These are phyloP conservation scores for Copidosoma aretas DNA, from an alignment of 2,888 invertebrate genomes.

Conservation along the genomic window DNA sequence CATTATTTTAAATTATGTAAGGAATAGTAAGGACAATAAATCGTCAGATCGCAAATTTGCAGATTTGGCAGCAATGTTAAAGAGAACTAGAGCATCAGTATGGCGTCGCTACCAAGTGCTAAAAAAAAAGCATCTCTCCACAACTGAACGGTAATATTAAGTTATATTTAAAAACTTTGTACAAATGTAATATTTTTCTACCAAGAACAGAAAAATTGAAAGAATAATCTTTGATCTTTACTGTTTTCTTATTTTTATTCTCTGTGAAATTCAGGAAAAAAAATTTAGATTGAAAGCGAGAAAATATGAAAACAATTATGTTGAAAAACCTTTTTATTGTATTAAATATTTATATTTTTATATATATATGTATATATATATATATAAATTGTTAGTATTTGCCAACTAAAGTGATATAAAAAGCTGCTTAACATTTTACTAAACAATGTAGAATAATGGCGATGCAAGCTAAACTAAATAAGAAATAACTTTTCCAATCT, in stretches of 20 bases:
- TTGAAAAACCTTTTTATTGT: constrained; percentile 6
- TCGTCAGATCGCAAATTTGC: constrained; percentile 45
- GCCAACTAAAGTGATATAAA: constrained; percentile 28
- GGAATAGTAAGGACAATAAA: constrained; percentile 41
- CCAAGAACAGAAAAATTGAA: no score
- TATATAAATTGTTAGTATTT: constrained; percentile 22
- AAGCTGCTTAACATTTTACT: constrained; percentile 25
- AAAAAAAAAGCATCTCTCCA: constrained; percentile 36
- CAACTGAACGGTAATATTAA: no score
- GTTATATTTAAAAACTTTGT: no score
- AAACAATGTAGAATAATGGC: no score
- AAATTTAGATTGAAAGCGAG: no score
- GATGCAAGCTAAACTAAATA: not conserved
- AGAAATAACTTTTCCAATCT: constrained; percentile 14
- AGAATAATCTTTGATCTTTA: no score
- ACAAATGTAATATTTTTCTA: no score
- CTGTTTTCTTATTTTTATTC: no score
- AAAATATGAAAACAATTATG: not conserved
- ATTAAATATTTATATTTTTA: constrained; percentile 35
- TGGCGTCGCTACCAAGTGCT: constrained; percentile 54
- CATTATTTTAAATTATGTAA: constrained; percentile 50
- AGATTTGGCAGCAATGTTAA: constrained; percentile 52
- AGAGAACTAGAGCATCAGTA: constrained; percentile 56
- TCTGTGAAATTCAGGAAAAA: no score
- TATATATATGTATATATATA: constrained; percentile 20